These are phyloP conservation scores for Boloria selene DNA, from an alignment of 2,888 invertebrate genomes.

Conservation along the genomic window DNA sequence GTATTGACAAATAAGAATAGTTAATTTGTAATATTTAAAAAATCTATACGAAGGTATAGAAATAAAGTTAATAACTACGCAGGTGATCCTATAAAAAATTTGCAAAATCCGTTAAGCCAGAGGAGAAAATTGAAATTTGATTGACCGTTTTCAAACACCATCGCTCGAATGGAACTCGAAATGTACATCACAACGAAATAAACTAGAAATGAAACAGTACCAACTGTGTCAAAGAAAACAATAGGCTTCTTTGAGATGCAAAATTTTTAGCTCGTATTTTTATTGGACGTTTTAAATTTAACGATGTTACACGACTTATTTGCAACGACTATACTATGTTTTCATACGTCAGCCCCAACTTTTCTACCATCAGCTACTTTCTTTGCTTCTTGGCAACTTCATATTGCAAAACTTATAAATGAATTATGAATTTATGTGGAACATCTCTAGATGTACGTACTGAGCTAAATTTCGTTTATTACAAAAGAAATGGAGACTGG, in stretches of 20 bases:
- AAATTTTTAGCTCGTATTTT: conserved; percentile 2
- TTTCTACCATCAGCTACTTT: conserved; percentile 23
- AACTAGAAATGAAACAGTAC: background rate
- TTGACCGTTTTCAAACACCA: no score
- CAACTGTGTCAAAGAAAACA: conserved; percentile 12
- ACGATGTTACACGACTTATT: conserved; percentile 14
- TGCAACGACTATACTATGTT: conserved; percentile 17
- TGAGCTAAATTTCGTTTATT: conserved; percentile 26
- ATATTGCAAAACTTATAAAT: conserved; percentile 32
- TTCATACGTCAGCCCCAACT: conserved; percentile 21
- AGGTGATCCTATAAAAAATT: no score
- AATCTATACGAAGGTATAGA: no score
- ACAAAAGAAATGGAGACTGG: conserved; percentile 24
- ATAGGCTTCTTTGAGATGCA: conserved; percentile 4
- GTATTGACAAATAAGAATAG: no score
- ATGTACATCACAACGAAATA: no score
- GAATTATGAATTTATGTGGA: conserved; percentile 30
- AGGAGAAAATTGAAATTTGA: background rate
- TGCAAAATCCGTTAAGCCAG: background rate
- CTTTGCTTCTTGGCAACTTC: conserved; percentile 25
- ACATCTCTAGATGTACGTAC: conserved; percentile 23
- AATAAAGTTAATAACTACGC: no score
- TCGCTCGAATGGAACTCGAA: no score
- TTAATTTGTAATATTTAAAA: background rate
- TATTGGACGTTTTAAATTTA: conserved; percentile 16